These are phyloP conservation scores for Caenorhabditis latens DNA, from an alignment of 1,140 invertebrate species.

Conservation along the genomic window DNA sequence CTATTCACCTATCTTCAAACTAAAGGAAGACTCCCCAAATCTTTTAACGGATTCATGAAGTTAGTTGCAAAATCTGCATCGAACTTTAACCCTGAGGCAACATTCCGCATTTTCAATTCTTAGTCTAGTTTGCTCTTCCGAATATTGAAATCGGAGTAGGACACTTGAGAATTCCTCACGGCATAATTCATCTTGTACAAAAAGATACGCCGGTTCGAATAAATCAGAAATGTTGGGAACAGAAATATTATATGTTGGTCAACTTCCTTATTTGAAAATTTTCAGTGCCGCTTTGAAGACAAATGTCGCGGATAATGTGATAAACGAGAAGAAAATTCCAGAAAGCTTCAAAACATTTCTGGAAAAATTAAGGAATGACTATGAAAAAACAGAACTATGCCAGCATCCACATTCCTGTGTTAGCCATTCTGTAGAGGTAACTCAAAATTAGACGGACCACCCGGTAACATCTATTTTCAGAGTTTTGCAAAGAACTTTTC, in stretches of 20 bases:
- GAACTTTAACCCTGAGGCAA: background rate
- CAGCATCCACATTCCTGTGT: constrained; percentile 32
- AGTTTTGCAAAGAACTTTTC: constrained; percentile 65
- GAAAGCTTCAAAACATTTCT: background rate
- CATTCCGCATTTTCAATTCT: background rate
- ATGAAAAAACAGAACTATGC: constrained; percentile 40
- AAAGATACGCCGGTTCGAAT: constrained; percentile 19
- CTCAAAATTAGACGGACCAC: background rate
- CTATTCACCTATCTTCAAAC: constrained; percentile 62
- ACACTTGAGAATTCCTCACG: constrained; percentile 37
- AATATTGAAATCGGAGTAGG: constrained; percentile 48
- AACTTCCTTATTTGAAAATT: background rate
- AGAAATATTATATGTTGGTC: constrained; percentile 15
- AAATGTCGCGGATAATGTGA: constrained; percentile 41
- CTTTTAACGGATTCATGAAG: constrained; percentile 58
- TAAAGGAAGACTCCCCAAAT: constrained; percentile 31
- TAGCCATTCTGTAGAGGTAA: constrained; percentile 23
- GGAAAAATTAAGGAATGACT: constrained; percentile 32
- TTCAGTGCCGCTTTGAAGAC: constrained; percentile 39
- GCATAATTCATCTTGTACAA: constrained; percentile 43
- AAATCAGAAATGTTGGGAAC: background rate
- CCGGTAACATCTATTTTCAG: constrained; percentile 22
- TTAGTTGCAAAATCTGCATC: constrained; percentile 5
- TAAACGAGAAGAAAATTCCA: constrained; percentile 51
- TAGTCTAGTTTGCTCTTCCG: background rate